phyloP scores from a whole-genome alignment of 2,888 invertebrate species.

The Pheosia gnoma region DNA sequence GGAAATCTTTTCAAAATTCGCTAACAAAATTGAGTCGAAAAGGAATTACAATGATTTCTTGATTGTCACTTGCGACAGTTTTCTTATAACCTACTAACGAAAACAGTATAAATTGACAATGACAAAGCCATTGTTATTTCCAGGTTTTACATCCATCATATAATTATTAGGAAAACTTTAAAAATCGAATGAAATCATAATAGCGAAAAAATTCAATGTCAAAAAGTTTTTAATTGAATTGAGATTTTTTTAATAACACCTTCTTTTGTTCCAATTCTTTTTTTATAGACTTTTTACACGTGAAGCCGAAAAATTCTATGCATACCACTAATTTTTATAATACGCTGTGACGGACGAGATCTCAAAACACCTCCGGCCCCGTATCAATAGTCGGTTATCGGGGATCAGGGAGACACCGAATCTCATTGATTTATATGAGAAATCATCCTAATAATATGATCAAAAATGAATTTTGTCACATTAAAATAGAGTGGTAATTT shows the following conservation, averaged over 20 bases:
- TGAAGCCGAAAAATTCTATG: constrained; percentile 30
- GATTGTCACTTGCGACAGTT: no score
- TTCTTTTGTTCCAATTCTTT: constrained; percentile 7
- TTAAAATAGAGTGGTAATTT: constrained; percentile 14
- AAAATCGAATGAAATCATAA: no score
- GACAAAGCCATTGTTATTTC: no score
- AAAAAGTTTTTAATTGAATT: background rate
- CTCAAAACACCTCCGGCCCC: constrained; percentile 56
- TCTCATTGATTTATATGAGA: constrained; percentile 63
- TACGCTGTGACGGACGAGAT: constrained; percentile 57
- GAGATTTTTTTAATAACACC: constrained; percentile 2
- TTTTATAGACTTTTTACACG: constrained; percentile 11
- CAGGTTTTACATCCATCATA: no score
- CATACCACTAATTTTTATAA: constrained; percentile 51
- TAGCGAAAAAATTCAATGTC: no score
- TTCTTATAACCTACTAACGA: no score
- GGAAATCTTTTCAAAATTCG: no score
- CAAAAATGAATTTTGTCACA: constrained; percentile 23
- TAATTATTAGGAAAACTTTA: no score
- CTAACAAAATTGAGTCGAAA: no score
- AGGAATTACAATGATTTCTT: no score
- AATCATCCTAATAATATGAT: constrained; percentile 33
- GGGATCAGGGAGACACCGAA: constrained; percentile 58
- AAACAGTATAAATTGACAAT: no score
- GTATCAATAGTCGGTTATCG: constrained; percentile 60